Conservation (phyloP, 2,888 invertebrate species). For the Teleogryllus oceanicus region DNA sequence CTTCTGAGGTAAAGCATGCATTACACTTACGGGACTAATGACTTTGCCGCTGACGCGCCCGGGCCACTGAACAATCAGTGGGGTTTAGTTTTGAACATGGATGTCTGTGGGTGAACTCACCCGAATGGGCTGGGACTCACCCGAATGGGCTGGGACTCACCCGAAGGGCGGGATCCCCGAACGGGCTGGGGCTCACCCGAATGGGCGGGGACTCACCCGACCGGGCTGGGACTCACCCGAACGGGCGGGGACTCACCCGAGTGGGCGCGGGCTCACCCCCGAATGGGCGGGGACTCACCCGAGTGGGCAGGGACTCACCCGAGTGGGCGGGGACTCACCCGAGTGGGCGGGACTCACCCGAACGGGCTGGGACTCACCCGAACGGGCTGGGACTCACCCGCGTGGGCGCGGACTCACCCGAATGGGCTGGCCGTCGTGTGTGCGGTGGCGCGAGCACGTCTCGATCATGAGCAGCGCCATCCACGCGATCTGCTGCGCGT, state of each 20-base stretch:
- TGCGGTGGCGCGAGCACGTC: constrained; percentile 79
- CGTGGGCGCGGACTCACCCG: constrained; percentile 55
- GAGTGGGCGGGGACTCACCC: too few species aligned
- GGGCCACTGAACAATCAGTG: too few species aligned
- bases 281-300: constrained; percentile 58
- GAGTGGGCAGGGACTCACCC: too few species aligned
- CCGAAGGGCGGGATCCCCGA: constrained; percentile 69
- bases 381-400: too few species aligned
- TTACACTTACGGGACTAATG: too few species aligned
- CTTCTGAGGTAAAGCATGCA: too few species aligned
- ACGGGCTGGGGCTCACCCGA: constrained; percentile 71
- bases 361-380: too few species aligned
- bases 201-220: constrained; percentile 71
- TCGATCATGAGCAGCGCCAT: constrained; percentile 94
- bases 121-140: constrained; percentile 71
- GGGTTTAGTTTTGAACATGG: constrained; percentile 42
- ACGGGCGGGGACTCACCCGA: constrained; percentile 71
- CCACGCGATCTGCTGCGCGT: constrained; percentile 94
- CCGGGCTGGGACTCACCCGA: constrained; percentile 71
- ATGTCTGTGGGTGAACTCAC: too few species aligned
- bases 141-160: constrained; percentile 71
- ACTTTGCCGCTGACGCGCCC: too few species aligned
- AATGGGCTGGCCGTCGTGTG: constrained; percentile 89
- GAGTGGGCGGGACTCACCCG: too few species aligned
- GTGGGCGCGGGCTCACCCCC: constrained; percentile 68